Evolutionary conservation across 64 coral and sea anemone species (phyloP).

Genomic region (Pachyseris speciosa): DNA sequence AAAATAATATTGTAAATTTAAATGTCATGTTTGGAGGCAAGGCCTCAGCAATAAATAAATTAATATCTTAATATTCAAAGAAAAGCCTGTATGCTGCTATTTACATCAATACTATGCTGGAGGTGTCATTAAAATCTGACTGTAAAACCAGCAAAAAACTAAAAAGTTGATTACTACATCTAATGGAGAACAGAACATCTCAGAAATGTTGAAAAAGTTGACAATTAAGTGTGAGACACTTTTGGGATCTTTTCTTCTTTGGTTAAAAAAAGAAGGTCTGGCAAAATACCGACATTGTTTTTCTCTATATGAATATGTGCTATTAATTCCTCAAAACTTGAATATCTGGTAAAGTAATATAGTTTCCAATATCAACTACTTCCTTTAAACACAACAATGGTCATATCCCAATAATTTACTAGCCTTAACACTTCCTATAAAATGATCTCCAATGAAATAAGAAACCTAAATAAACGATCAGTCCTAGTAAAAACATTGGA

Average conservation of each 20-base stretch:
- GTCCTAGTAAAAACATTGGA: neutral
- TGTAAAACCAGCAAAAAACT: neutral
- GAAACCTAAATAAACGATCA: neutral
- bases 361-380: neutral
- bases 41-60: constrained; percentile 38
- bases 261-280: neutral
- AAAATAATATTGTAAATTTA: neutral
- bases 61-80: constrained; percentile 14
- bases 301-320: neutral
- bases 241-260: constrained; percentile 16
- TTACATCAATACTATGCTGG: neutral
- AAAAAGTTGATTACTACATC: no score
- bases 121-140: neutral
- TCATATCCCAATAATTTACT: neutral
- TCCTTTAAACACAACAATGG: neutral
- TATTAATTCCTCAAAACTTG: neutral
- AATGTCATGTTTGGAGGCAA: neutral
- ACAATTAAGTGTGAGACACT: neutral
- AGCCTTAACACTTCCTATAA: neutral
- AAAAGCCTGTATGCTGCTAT: constrained; percentile 7
- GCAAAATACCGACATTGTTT: neutral
- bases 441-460: neutral
- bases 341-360: neutral
- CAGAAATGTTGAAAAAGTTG: neutral
- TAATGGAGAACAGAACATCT: no score